These are phyloP conservation scores for Pomatostomus ruficeps DNA, from an alignment of 2,113 vertebrate genomes.

Conservation along the genomic window DNA sequence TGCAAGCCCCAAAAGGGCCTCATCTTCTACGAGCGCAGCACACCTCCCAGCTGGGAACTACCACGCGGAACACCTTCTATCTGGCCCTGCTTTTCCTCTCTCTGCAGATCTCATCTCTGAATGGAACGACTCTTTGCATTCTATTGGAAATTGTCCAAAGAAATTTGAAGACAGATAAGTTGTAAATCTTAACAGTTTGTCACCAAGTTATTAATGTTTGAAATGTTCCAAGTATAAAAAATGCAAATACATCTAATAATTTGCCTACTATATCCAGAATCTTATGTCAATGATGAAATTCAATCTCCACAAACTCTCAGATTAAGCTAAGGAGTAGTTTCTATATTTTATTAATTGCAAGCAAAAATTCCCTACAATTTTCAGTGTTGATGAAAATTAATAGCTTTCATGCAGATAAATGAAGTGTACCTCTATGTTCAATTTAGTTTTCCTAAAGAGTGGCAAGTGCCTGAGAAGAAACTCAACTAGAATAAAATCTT, in stretches of 20 bases:
- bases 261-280: background rate
- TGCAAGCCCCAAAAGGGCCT: background rate
- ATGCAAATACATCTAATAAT: background rate
- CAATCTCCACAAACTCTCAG: background rate
- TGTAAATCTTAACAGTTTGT: background rate
- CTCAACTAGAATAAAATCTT: background rate
- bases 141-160: background rate
- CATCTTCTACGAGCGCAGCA: fast-evolving
- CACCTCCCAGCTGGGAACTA: background rate
- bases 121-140: background rate
- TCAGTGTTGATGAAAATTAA: background rate
- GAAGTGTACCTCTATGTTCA: background rate
- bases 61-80: fast-evolving
- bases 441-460: background rate
- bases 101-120: background rate
- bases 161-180: background rate
- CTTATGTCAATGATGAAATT: background rate
- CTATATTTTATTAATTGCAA: background rate
- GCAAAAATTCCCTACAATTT: background rate
- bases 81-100: background rate
- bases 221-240: background rate
- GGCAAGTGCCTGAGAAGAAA: background rate
- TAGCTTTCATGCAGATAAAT: background rate
- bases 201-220: background rate
- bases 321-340: background rate